Evolutionary conservation across 2,113 vertebrate species (phyloP).

Genomic region (Phycodurus eques): DNA sequence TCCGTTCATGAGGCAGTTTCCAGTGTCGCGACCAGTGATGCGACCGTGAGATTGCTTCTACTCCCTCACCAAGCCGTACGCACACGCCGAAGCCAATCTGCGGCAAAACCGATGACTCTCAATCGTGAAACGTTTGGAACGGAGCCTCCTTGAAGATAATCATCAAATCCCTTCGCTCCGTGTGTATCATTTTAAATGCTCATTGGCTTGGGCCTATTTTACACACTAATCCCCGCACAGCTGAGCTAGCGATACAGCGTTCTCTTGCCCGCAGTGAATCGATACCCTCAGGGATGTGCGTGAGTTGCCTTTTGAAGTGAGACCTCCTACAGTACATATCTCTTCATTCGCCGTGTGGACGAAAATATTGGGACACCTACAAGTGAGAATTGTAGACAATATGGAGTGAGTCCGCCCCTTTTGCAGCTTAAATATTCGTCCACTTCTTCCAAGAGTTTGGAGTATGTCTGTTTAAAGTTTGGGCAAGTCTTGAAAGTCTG

Average conservation of each 20-base stretch:
- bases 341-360: not conserved
- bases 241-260: constrained; percentile 30
- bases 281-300: constrained; percentile 29
- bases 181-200: constrained; percentile 22
- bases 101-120: not conserved
- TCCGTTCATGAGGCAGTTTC: no score
- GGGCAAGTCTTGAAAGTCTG: no score
- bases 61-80: not conserved
- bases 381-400: not conserved
- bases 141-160: constrained; percentile 9
- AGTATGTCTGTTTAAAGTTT: no score
- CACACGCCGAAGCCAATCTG: not conserved
- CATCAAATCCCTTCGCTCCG: constrained; percentile 15
- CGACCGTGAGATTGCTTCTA: not conserved
- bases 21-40: no score
- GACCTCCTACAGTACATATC: constrained; percentile 6
- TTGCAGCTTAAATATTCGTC: no score
- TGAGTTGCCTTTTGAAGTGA: constrained; percentile 28
- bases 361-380: not conserved
- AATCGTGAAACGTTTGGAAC: not conserved
- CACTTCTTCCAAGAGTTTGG: no score
- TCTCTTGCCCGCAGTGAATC: constrained; percentile 37
- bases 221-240: constrained; percentile 33
- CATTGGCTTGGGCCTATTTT: constrained; percentile 19
- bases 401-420: no score